Percentiles rank a stretch among this genome's conserved stretches.
Evolutionary conservation across 2,888 invertebrate genomes (phyloP).

Genomic region (Mimas tiliae): DNA sequence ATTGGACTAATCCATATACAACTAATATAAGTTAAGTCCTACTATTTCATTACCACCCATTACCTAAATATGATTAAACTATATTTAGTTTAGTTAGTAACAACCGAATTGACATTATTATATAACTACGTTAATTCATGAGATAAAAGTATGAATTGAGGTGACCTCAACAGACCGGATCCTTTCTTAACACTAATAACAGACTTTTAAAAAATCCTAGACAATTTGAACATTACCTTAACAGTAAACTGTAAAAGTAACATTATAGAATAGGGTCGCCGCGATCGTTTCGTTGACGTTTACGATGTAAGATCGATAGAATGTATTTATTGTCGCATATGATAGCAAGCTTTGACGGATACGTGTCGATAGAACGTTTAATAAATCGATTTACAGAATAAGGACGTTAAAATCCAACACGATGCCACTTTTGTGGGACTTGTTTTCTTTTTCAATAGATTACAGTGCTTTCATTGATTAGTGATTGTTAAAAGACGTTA

Average conservation of each 20-base stretch:
- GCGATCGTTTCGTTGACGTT: conserved; percentile 1
- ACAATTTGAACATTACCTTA: background rate
- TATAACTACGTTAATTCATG: no score
- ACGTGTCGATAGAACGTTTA: conserved; percentile 6
- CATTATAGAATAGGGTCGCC: conserved; percentile 10
- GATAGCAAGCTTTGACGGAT: conserved; percentile 18
- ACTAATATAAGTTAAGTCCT: no score
- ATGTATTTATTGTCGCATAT: conserved; percentile 26
- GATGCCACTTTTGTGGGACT: background rate
- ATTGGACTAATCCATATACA: no score
- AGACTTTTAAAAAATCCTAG: background rate
- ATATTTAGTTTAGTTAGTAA: no score
- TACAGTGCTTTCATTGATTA: no score
- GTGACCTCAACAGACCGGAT: no score
- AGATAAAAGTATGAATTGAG: no score
- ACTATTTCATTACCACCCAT: no score
- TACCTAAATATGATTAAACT: no score
- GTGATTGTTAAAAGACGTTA: no score
- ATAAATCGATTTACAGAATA: background rate
- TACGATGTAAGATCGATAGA: conserved; percentile 26
- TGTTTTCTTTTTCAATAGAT: background rate
- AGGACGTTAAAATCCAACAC: conserved; percentile 9
- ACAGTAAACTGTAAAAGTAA: background rate
- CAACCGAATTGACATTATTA: no score
- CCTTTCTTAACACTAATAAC: no score